Evolutionary conservation across 2,888 invertebrate genomes (phyloP), one percentile per base, ranked within the genome.

Genomic region (Leucozona laternaria): DNA sequence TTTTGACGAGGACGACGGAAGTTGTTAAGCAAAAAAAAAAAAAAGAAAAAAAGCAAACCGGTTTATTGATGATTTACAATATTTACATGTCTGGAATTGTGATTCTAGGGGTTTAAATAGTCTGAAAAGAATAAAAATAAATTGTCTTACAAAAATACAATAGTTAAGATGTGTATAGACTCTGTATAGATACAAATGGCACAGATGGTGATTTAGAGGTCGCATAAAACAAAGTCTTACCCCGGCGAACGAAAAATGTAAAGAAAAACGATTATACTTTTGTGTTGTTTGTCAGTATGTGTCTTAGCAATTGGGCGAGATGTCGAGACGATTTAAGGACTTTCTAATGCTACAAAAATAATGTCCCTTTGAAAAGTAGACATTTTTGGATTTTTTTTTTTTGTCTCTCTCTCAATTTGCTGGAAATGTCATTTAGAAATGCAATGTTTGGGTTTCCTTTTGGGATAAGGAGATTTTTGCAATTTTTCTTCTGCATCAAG

Each of bases 171-270:
- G 37, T 22, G 28, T 20, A 28, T 28, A 28, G 4, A 28, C 5
- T n/a, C 28, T 28, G 31, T 8, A n/a, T 31, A 28, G 4, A n/a
- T 22, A 58, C 66, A 78, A 55, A 73, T 73, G 80, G 22, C 48
- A 70, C 81, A 85, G 85, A 76, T 85, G 84, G 66, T 45, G 37
- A 58, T 64, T 55, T 50, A 48, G 78, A 81, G 77, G 77, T 81
- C 60, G n/a, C n/a, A 62, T 62, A 72, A 84, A 68, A 72, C 40
- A 71, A 76, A 31, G 34, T 64, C 48, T 60, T 62, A 28, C 45
- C 70, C 10, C 22, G 13, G 20, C 6, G 28, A 55, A 15, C 57
- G 25, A 25, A 13, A 45, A 62, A 13, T 17, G 20, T n/a, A 57
- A 58, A 3, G 28, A 37, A 34, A 71, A 34, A 71, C 60, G 34